phyloP scores from a whole-genome alignment of 2,113 vertebrate species.

The Ellobius talpinus region DNA sequence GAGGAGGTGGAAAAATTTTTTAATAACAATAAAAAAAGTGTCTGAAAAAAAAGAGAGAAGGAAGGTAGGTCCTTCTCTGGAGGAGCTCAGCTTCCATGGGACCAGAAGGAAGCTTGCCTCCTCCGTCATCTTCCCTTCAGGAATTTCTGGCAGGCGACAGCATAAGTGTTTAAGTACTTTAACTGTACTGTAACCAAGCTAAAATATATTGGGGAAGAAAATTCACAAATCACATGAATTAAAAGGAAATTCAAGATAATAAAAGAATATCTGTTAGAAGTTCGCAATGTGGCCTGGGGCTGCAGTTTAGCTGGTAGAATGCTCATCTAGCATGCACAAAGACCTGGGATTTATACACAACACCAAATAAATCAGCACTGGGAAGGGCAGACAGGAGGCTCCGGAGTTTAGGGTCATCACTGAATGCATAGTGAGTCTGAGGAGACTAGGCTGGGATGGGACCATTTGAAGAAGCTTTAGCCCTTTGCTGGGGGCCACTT shows the following conservation, averaged over 20 bases:
- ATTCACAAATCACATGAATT: background rate
- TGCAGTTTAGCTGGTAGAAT: too few species aligned
- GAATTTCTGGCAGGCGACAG: background rate
- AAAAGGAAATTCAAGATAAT: constrained; percentile 6
- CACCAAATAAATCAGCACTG: background rate
- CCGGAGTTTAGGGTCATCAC: background rate
- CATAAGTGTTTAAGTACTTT: background rate
- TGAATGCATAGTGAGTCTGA: background rate
- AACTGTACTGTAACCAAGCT: background rate
- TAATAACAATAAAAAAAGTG: too few species aligned
- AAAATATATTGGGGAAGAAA: constrained; percentile 17
- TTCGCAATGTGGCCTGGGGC: background rate
- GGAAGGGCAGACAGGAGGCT: background rate
- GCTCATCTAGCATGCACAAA: background rate
- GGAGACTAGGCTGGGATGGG: background rate
- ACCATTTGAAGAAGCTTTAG: background rate
- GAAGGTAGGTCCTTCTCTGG: accelerated
- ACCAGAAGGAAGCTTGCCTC: background rate
- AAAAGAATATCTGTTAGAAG: background rate
- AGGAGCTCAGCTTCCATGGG: background rate
- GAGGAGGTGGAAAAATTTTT: too few species aligned
- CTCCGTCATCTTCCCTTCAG: background rate
- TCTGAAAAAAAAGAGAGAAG: background rate
- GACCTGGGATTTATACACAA: too few species aligned
- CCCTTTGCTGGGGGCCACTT: background rate